A percentile compares a stretch with the other conserved stretches of the same genome.
These are phyloP conservation scores for Buphagus erythrorhynchus DNA, from an alignment of 2,797 vertebrate genomes.

Conservation along the genomic window DNA sequence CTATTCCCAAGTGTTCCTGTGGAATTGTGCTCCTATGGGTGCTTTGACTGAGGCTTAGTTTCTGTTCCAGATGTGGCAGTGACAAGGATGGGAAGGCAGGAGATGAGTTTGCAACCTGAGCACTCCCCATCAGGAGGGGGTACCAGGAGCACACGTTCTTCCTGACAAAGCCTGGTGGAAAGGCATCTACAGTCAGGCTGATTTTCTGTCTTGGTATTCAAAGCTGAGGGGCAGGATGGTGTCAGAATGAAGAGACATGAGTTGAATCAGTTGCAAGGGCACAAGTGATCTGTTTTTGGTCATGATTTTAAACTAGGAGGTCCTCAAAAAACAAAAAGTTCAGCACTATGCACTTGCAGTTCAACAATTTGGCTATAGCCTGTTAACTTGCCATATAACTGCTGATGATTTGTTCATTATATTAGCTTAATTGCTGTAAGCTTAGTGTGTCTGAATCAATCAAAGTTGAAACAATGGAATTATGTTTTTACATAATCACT, in stretches of 20 bases:
- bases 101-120: neutral
- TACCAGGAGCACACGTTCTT: neutral
- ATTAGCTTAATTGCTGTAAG: slow-evolving; percentile 31
- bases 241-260: accelerated
- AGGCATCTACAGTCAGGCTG: neutral
- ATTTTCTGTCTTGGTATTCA: neutral
- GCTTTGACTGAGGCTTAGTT: neutral
- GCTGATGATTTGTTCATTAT: slow-evolving; percentile 9
- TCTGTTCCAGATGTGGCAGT: neutral
- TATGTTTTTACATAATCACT: slow-evolving; percentile 28
- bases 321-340: neutral
- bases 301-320: neutral
- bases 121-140: accelerated
- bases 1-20: neutral
- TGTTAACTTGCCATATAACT: neutral
- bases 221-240: neutral
- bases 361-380: neutral
- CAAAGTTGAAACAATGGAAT: slow-evolving; percentile 48
- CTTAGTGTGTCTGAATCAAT: slow-evolving; percentile 11
- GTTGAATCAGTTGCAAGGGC: neutral
- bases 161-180: neutral
- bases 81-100: neutral
- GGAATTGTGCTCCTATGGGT: neutral
- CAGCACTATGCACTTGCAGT: neutral
- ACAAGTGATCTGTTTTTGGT: neutral